Percentiles rank a stretch among this genome's conserved stretches.
These are phyloP conservation scores for Nephrotoma guestfalica DNA, from an alignment of 2,888 invertebrate species.

Conservation along the genomic window DNA sequence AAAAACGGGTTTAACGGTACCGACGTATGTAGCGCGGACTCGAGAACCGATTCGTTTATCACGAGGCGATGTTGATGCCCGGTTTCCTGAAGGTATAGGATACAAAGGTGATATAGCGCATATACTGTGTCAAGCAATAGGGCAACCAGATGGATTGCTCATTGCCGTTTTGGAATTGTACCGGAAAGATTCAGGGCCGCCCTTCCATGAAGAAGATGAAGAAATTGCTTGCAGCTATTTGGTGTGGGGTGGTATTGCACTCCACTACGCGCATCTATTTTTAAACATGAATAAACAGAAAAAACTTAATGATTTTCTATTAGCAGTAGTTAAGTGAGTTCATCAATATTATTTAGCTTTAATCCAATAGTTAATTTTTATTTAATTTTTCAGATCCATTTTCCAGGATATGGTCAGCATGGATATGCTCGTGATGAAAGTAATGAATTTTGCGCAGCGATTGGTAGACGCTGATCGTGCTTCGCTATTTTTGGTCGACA, in stretches of 20 bases:
- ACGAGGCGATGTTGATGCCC: constrained; percentile 30
- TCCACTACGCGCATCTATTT: constrained; percentile 55
- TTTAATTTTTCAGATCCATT: constrained; percentile 46
- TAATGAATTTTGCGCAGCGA: constrained; percentile 69
- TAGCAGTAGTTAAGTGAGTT: constrained; percentile 66
- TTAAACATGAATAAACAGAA: constrained; percentile 53
- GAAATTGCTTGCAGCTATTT: constrained; percentile 49
- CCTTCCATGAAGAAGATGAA: constrained; percentile 52
- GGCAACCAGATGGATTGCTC: constrained; percentile 45
- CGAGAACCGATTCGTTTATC: constrained; percentile 35
- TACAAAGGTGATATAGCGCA: constrained; percentile 31
- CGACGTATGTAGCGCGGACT: constrained; percentile 32
- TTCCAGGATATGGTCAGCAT: constrained; percentile 80
- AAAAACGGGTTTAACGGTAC: constrained; percentile 16
- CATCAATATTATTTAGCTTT: neutral
- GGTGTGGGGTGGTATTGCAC: constrained; percentile 53
- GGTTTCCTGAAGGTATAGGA: constrained; percentile 35
- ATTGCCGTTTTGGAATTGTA: constrained; percentile 55
- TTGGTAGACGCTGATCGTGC: constrained; percentile 73
- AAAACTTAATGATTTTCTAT: constrained; percentile 58
- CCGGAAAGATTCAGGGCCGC: constrained; percentile 34
- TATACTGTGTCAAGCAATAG: constrained; percentile 45
- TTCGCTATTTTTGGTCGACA: constrained; percentile 67
- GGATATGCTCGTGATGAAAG: constrained; percentile 65
- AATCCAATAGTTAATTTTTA: constrained; percentile 5